Percentiles rank a stretch among this genome's conserved stretches.
Conservation (phyloP, 2,888 invertebrate genomes). For the Pocota personata region DNA sequence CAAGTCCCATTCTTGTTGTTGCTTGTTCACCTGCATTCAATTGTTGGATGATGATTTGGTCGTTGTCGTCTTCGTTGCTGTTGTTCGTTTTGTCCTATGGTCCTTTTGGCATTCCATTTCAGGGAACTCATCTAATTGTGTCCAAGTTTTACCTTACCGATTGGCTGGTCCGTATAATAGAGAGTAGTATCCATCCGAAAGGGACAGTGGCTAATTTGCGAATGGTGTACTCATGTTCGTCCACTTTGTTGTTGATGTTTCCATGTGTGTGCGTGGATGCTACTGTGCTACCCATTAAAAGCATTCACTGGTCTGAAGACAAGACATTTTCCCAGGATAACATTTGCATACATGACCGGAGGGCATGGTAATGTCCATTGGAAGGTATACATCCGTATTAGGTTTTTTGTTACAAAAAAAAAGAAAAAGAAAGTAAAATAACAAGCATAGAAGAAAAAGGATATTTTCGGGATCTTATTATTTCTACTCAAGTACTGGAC, state of each 20-base stretch:
- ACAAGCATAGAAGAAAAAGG: slow-evolving; percentile 62
- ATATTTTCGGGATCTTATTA: slow-evolving; percentile 71
- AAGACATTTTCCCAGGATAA: slow-evolving; percentile 71
- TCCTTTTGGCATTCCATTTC: slow-evolving; percentile 72
- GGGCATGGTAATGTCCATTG: slow-evolving; percentile 61
- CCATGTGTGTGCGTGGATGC: slow-evolving; percentile 4
- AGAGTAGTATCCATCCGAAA: slow-evolving; percentile 49
- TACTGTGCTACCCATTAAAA: slow-evolving; percentile 58
- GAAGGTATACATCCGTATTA: slow-evolving; percentile 54
- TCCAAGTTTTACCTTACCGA: slow-evolving; percentile 72
- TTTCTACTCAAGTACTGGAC: slow-evolving; percentile 46
- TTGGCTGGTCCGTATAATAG: slow-evolving; percentile 62
- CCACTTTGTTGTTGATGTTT: slow-evolving; percentile 60
- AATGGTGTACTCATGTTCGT: slow-evolving; percentile 67
- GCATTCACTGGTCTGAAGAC: slow-evolving; percentile 70
- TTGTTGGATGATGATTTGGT: slow-evolving; percentile 68
- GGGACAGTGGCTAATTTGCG: slow-evolving; percentile 73
- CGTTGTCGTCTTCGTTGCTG: slow-evolving; percentile 32
- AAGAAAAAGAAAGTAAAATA: slow-evolving; percentile 21
- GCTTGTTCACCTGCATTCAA: slow-evolving; percentile 71
- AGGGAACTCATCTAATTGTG: slow-evolving; percentile 72
- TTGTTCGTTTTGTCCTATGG: slow-evolving; percentile 61
- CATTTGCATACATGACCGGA: slow-evolving; percentile 67
- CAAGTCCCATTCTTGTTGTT: slow-evolving; percentile 52
- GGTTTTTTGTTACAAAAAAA: slow-evolving; percentile 21